Evolutionary conservation across 2,888 invertebrate genomes (phyloP).

Genomic region (Apotomis turbidana): DNA sequence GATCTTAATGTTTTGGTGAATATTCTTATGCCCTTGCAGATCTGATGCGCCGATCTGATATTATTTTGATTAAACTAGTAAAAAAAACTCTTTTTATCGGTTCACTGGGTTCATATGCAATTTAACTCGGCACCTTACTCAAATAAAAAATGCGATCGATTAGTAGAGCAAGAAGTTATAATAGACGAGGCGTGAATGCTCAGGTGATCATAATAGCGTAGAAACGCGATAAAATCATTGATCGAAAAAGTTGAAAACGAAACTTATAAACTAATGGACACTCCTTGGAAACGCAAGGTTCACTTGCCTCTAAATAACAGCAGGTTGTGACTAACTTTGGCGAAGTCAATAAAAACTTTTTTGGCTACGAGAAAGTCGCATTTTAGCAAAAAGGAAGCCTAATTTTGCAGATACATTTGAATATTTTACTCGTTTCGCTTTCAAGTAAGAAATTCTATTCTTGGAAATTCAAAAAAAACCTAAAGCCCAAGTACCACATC

Average conservation of each 20-base stretch:
- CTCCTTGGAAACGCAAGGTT: slow-evolving; percentile 21
- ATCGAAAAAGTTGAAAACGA: slow-evolving; percentile 20
- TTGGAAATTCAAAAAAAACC: background rate
- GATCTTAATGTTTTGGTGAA: too few relatives aligned
- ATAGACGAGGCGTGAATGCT: slow-evolving; percentile 10
- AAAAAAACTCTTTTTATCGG: background rate
- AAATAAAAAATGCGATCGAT: background rate
- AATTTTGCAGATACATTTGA: background rate
- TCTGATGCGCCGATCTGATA: background rate
- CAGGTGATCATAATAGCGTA: slow-evolving; percentile 16
- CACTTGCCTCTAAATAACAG: slow-evolving; percentile 18
- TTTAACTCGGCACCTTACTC: background rate
- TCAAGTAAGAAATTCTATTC: background rate
- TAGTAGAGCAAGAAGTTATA: slow-evolving; percentile 11
- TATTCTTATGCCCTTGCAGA: too few relatives aligned
- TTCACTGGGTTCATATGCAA: background rate
- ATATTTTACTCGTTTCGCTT: background rate
- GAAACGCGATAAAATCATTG: slow-evolving; percentile 18
- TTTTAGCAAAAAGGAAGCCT: background rate
- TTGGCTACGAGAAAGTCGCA: slow-evolving; percentile 9
- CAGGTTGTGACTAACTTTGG: background rate
- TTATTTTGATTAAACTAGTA: background rate
- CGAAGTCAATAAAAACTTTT: slow-evolving; percentile 8
- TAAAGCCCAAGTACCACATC: too few relatives aligned
- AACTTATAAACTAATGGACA: slow-evolving; percentile 10